Conservation (phyloP, 2,113 vertebrate genomes). For the Thryonomys swinderianus region DNA sequence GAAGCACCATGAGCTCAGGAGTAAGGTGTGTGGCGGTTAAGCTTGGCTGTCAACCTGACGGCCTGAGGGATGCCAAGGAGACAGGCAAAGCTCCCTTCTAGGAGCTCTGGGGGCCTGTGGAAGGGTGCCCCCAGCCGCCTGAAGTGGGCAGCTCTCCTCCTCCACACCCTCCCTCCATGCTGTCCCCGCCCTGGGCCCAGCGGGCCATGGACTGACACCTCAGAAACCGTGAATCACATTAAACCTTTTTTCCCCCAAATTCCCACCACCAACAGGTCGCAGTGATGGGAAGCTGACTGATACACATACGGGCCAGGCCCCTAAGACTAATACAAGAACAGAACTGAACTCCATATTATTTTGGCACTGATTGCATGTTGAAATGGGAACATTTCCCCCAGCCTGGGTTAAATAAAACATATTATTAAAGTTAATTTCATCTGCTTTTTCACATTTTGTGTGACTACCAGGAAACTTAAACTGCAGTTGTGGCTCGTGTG, state of each 20-base stretch:
- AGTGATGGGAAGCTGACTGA: neutral
- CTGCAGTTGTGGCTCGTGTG: fast-evolving
- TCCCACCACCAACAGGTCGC: neutral
- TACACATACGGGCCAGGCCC: neutral
- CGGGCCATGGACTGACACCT: neutral
- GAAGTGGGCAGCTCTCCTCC: neutral
- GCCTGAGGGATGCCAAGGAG: neutral
- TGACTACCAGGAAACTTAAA: fast-evolving
- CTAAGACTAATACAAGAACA: fast-evolving
- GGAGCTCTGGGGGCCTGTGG: neutral
- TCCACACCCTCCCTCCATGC: neutral
- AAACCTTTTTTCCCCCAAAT: neutral
- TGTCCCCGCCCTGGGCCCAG: neutral
- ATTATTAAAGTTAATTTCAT: neutral
- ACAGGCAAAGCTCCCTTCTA: neutral
- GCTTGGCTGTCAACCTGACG: neutral
- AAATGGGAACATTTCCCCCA: neutral
- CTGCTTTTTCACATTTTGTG: neutral
- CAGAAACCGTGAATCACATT: neutral
- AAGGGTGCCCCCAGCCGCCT: neutral
- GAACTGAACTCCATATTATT: fast-evolving
- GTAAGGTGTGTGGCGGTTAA: neutral
- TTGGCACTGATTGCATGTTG: neutral
- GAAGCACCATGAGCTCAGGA: fast-evolving
- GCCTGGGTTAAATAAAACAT: neutral